Conservation (phyloP, 2,888 invertebrate species). For the Drosophila birchii region DNA sequence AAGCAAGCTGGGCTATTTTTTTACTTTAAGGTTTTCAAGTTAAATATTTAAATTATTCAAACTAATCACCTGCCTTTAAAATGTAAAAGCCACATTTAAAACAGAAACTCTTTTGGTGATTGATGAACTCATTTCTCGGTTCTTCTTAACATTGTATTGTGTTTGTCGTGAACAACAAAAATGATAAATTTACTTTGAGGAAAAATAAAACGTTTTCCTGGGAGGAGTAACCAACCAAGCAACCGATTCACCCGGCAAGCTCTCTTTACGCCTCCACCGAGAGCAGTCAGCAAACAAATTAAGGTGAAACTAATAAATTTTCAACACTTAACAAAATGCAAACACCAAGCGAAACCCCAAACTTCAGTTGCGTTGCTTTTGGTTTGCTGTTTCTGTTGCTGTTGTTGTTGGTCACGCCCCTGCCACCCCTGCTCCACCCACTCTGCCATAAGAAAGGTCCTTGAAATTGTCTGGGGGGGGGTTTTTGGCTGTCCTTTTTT, state of each 20-base stretch:
- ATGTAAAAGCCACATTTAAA: background rate
- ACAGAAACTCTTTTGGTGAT: background rate
- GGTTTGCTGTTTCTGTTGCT: slow-evolving; percentile 17
- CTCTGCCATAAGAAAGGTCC: slow-evolving; percentile 33
- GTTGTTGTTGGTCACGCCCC: slow-evolving; percentile 24
- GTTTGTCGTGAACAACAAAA: slow-evolving; percentile 13
- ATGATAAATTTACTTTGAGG: slow-evolving; percentile 13
- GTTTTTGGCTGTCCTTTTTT: slow-evolving; percentile 37
- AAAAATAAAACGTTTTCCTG: slow-evolving; percentile 23
- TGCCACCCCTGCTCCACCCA: slow-evolving; percentile 4
- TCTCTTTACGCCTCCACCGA: slow-evolving; percentile 6
- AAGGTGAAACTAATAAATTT: slow-evolving; percentile 48
- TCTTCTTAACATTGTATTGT: slow-evolving; percentile 3
- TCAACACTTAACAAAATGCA: slow-evolving; percentile 52
- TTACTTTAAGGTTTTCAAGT: slow-evolving; percentile 36
- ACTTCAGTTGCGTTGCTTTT: slow-evolving; percentile 18
- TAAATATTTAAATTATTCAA: background rate
- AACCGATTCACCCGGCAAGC: background rate
- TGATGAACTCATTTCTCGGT: slow-evolving; percentile 5
- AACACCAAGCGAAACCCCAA: slow-evolving; percentile 44
- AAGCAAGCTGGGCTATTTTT: slow-evolving; percentile 24
- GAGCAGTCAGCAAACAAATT: slow-evolving; percentile 42
- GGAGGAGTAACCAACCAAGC: background rate
- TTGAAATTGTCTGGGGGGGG: slow-evolving; percentile 61
- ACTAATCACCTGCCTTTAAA: background rate